phyloP scores from a whole-genome alignment of 2,888 invertebrate species.

The Cremastobaeus sp. region DNA sequence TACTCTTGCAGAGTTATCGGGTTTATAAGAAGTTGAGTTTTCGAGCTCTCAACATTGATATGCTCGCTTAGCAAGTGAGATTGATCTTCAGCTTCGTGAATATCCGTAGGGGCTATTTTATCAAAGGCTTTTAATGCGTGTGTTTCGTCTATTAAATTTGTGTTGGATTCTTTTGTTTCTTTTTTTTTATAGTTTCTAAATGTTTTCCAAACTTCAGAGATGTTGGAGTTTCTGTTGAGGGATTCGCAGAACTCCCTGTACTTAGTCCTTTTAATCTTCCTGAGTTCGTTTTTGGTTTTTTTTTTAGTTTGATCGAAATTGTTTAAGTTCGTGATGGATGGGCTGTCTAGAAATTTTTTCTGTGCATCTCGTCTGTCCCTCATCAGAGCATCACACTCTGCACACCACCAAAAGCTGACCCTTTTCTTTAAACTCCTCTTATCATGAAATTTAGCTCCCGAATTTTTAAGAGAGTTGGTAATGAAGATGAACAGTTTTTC shows the following conservation, averaged over 20 bases:
- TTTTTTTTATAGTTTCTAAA: constrained; percentile 14
- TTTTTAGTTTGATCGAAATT: not conserved
- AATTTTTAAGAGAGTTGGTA: not conserved
- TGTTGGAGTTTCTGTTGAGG: constrained; percentile 6
- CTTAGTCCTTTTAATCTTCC: constrained; percentile 19
- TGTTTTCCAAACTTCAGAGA: not conserved
- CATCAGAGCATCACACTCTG: constrained; percentile 5
- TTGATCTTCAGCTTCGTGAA: too few species aligned
- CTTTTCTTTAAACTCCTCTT: not conserved
- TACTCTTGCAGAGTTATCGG: too few species aligned
- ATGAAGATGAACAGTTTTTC: not conserved
- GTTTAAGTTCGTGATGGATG: not conserved
- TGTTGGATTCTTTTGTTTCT: too few species aligned
- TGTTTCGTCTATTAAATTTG: too few species aligned
- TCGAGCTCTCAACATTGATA: too few species aligned
- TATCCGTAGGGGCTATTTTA: not conserved
- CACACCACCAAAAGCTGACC: constrained; percentile 20
- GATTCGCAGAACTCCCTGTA: constrained; percentile 19
- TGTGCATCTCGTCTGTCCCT: not conserved
- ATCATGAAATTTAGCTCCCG: not conserved
- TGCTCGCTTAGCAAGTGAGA: too few species aligned
- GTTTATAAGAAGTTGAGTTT: too few species aligned
- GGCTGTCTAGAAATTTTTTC: not conserved
- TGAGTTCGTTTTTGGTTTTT: not conserved
- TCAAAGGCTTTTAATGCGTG: constrained; percentile 3